Evolutionary conservation across 2,797 vertebrate genomes (phyloP), one percentile per base, ranked within the genome.

Genomic region (Chaetophractus vellerosus): DNA sequence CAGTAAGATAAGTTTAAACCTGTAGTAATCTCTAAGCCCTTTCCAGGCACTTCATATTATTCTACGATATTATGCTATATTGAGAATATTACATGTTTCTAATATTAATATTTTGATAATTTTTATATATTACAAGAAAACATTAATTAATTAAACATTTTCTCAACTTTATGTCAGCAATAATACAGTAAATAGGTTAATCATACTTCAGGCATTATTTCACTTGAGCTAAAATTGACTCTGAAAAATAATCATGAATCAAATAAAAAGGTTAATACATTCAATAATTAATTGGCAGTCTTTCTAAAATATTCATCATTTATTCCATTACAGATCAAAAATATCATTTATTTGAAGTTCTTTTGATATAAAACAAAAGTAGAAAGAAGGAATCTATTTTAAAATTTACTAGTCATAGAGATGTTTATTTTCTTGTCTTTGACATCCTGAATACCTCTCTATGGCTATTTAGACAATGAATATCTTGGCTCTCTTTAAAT

Each of bases 171-270:
- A 19, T 76, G 12, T 72, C 72, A 83, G 18, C 21, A 72, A 24
- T 76, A 81, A 36, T 81, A 61, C 41, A n/a, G 76, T 85, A 81
- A 71, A 18, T 26, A 66, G 9, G 3, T 66, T 66, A 15, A 55
- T 75, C 93, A 41, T 50, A 69, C 80, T 89, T 89, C 9, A 61
- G 33, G 23, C 2, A 75, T 91, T 88, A 92, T 61, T 88, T 88
- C 50, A n/a, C 24, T 71, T 74, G 80, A 1, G 23, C 12, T n/a
- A 59, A 95, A 93, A 80, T 48, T 75, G 45, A 69, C 61, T 57
- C 12, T 52, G 3, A 75, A 69, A 93, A 69, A 85, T 33, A 84
- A 33, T 26, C 11, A 7, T 80, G 23, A 79, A 84, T 64, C 16
- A 93, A 76, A 72, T 52, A 18, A 74, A 93, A 69, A 84, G 11